Evolutionary conservation across 37 sponge, comb jelly and placozoan genomes (phyloP).

Genomic region (Spongilla lacustris): DNA sequence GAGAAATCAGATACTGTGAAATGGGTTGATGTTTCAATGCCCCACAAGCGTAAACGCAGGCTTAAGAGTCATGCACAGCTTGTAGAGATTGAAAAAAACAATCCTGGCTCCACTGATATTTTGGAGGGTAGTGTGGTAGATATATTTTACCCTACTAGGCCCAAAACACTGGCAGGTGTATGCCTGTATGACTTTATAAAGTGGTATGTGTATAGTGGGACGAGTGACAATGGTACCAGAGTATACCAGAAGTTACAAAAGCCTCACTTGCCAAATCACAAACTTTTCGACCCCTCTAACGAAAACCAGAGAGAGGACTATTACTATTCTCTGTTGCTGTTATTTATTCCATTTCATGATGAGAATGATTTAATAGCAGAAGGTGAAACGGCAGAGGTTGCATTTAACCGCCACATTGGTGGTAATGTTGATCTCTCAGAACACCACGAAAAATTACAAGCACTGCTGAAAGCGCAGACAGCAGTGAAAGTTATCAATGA

Average conservation of each 20-base stretch:
- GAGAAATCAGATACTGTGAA: conserved; percentile 48
- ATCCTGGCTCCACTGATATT: conserved; percentile 32
- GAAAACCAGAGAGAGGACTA: conserved; percentile 45
- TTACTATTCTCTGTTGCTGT: conserved; percentile 43
- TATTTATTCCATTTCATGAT: conserved; percentile 50
- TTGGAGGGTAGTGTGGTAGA: conserved; percentile 36
- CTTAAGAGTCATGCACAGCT: conserved; percentile 24
- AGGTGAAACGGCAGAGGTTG: conserved; percentile 40
- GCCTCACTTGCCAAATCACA: conserved; percentile 45
- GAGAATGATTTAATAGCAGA: conserved; percentile 20
- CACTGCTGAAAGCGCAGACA: conserved; percentile 24
- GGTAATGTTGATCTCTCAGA: background rate
- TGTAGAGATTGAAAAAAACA: conserved; percentile 16
- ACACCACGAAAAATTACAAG: conserved; percentile 43
- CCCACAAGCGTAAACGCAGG: conserved; percentile 40
- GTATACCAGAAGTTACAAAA: conserved; percentile 1
- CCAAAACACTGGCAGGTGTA: conserved; percentile 35
- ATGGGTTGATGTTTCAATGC: conserved; percentile 46
- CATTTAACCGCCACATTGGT: conserved; percentile 18
- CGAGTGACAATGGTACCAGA: background rate
- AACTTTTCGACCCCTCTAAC: conserved; percentile 22
- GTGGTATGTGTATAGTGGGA: background rate
- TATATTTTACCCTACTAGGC: conserved; percentile 34
- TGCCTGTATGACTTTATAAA: conserved; percentile 42
- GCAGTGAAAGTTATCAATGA: conserved; percentile 30